These are phyloP conservation scores for Acronicta aceris DNA, from an alignment of 2,888 invertebrate genomes.

Conservation along the genomic window DNA sequence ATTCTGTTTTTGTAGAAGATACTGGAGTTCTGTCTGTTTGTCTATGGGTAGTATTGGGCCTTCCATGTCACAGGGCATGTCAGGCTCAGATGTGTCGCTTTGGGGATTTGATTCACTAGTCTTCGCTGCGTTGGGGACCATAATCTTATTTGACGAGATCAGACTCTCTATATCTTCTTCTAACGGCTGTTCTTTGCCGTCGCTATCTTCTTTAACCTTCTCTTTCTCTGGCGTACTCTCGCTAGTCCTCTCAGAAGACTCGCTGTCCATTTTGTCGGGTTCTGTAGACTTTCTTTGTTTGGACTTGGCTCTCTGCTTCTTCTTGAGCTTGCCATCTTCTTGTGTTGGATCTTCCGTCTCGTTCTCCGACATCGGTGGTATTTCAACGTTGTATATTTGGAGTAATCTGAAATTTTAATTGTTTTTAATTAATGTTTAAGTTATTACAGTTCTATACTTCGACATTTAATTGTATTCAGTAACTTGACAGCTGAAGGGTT, in stretches of 20 bases:
- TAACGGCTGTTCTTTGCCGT: constrained; percentile 58
- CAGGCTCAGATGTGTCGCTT: constrained; percentile 76
- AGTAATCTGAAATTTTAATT: constrained; percentile 88
- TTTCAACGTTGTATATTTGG: constrained; percentile 92
- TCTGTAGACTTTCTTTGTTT: constrained; percentile 80
- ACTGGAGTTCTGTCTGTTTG: constrained; percentile 85
- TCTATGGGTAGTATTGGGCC: constrained; percentile 73
- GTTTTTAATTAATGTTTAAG: constrained; percentile 5
- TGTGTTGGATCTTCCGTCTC: constrained; percentile 77
- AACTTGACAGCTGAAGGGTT: too few species aligned
- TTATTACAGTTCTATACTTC: too few species aligned
- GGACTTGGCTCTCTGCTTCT: constrained; percentile 80
- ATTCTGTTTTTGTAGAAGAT: constrained; percentile 84
- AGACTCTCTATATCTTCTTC: constrained; percentile 87
- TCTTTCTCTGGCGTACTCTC: constrained; percentile 80
- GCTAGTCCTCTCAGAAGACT: constrained; percentile 75
- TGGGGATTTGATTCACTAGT: constrained; percentile 61
- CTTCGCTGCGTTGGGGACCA: constrained; percentile 77
- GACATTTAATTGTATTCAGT: too few species aligned
- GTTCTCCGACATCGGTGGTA: constrained; percentile 89
- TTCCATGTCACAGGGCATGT: constrained; percentile 73
- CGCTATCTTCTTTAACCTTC: constrained; percentile 57
- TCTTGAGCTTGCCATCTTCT: constrained; percentile 79
- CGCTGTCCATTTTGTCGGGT: constrained; percentile 75
- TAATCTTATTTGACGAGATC: constrained; percentile 86